phyloP scores from a whole-genome alignment of 2,888 invertebrate genomes.

The Pogonocherus hispidulus region DNA sequence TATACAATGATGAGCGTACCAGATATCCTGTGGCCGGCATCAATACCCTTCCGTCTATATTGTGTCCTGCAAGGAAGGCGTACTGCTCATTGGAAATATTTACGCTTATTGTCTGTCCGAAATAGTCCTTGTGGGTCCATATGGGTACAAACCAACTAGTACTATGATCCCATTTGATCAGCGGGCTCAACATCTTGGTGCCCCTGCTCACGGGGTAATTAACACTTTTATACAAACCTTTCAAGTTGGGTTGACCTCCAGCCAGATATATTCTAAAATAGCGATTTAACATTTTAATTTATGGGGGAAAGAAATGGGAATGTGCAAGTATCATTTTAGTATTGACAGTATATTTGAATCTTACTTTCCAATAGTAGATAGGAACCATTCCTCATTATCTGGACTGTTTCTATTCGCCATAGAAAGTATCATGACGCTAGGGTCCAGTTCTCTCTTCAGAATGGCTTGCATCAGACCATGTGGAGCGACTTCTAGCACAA shows the following conservation, averaged over 20 bases:
- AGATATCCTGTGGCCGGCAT: conserved; percentile 76
- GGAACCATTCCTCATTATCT: conserved; percentile 72
- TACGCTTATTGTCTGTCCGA: conserved; percentile 88
- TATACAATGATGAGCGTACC: conserved; percentile 41
- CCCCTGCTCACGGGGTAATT: conserved; percentile 86
- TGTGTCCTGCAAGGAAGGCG: conserved; percentile 50
- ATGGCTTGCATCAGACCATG: conserved; percentile 89
- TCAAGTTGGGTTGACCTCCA: conserved; percentile 82
- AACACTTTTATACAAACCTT: conserved; percentile 79
- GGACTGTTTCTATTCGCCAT: conserved; percentile 78
- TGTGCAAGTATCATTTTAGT: too few species aligned
- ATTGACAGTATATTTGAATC: conserved; percentile 54
- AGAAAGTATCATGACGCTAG: conserved; percentile 77
- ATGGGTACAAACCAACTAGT: conserved; percentile 82
- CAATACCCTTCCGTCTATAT: conserved; percentile 57
- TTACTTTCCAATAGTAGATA: conserved; percentile 60
- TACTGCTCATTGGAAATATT: conserved; percentile 60
- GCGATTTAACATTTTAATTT: too few species aligned
- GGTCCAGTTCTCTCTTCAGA: conserved; percentile 78
- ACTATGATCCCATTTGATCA: conserved; percentile 90
- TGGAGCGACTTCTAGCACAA: conserved; percentile 88
- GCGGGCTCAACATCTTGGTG: conserved; percentile 86
- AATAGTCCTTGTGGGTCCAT: conserved; percentile 76
- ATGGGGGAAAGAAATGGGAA: too few species aligned
- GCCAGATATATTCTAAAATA: conserved; percentile 78